These are phyloP conservation scores for Chaetoderma sp. DNA, from an alignment of 2,888 invertebrate species.

Conservation along the genomic window DNA sequence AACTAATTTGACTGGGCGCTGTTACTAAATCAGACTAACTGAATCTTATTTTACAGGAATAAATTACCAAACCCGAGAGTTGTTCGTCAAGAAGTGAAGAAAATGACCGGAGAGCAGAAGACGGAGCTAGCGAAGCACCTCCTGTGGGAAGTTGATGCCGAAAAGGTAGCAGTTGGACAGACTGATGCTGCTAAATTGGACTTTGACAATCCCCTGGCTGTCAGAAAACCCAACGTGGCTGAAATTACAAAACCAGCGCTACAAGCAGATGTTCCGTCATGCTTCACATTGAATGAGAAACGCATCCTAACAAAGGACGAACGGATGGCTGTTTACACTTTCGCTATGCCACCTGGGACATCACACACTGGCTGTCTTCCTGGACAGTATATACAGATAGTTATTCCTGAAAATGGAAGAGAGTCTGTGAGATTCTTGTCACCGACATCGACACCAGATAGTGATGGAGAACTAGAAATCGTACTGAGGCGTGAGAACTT, in stretches of 20 bases:
- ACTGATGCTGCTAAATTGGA: not conserved
- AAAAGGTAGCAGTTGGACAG: not conserved
- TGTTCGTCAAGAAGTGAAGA: not conserved
- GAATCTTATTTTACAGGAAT: conserved; percentile 1
- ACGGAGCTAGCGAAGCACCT: not conserved
- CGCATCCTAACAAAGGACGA: not conserved
- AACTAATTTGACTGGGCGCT: no score
- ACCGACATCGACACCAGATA: not conserved
- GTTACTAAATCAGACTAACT: no score
- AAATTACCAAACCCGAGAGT: not conserved
- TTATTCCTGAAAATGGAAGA: not conserved
- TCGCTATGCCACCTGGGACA: not conserved
- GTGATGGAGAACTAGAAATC: not conserved
- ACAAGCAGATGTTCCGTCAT: not conserved
- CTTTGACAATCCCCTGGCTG: conserved; percentile 5
- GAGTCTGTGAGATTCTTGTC: not conserved
- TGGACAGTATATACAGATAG: conserved; percentile 4
- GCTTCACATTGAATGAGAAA: not conserved
- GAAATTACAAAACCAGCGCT: not conserved
- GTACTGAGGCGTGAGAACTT: not conserved
- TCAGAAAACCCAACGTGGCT: no score
- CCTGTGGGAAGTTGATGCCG: not conserved
- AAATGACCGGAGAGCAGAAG: conserved; percentile 2
- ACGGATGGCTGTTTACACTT: not conserved
- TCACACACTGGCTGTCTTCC: not conserved